These are phyloP conservation scores for Andrena camellia DNA, from an alignment of 2,888 invertebrate species.

Conservation along the genomic window DNA sequence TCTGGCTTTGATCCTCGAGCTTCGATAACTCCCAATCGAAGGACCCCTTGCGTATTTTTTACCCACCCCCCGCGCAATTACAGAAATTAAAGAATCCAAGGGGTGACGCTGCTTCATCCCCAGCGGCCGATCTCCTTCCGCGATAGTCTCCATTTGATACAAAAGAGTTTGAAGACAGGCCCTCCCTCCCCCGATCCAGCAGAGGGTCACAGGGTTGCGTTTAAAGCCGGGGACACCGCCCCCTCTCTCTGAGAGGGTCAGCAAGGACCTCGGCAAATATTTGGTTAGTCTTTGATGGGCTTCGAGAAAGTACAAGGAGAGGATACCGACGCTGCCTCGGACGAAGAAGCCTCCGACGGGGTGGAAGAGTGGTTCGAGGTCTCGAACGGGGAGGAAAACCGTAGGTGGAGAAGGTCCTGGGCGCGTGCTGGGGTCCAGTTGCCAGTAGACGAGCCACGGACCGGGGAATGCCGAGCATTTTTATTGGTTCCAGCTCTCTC, in stretches of 20 bases:
- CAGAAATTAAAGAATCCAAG: constrained; percentile 60
- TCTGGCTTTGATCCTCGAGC: background rate
- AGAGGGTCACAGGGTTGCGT: constrained; percentile 68
- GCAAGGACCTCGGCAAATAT: constrained; percentile 82
- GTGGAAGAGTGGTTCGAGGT: constrained; percentile 31
- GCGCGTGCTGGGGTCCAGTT: constrained; percentile 58
- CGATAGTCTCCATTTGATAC: constrained; percentile 72
- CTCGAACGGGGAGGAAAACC: constrained; percentile 49
- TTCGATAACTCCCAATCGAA: background rate
- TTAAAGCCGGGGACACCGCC: constrained; percentile 62
- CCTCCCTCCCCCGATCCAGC: constrained; percentile 24
- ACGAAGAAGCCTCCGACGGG: constrained; percentile 36
- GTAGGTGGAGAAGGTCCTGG: constrained; percentile 43
- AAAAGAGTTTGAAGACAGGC: constrained; percentile 69
- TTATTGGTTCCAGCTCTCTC: constrained; percentile 80
- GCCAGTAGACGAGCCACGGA: constrained; percentile 61
- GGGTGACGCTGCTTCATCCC: constrained; percentile 23
- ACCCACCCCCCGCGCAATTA: constrained; percentile 45
- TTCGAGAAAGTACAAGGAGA: constrained; percentile 71
- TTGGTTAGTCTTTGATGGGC: constrained; percentile 83
- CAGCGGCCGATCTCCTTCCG: constrained; percentile 51
- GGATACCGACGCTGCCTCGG: constrained; percentile 48
- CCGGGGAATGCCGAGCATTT: constrained; percentile 83
- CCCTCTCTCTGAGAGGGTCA: constrained; percentile 50
- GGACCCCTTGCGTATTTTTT: background rate